phyloP scores from a whole-genome alignment of 1,140 invertebrate species.

The Pseudomyrmex gracilis region DNA sequence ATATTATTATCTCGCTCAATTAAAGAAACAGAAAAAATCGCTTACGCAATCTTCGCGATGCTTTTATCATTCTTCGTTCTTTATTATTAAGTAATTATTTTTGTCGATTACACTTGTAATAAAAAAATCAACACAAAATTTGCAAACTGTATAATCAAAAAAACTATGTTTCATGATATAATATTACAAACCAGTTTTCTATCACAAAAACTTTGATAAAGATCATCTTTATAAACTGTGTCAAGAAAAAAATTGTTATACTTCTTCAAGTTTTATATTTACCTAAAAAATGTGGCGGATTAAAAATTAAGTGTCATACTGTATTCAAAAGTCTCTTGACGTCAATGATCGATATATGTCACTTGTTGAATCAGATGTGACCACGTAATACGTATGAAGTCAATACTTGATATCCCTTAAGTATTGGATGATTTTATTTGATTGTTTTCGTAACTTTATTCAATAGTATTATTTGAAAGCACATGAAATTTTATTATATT shows the following conservation, averaged over 20 bases:
- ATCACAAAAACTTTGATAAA: neutral
- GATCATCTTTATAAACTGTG: neutral
- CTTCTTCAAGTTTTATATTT: neutral
- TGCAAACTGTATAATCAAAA: neutral
- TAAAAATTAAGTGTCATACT: neutral
- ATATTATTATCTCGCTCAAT: neutral
- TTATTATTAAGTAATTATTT: neutral
- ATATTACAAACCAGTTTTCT: too few relatives aligned
- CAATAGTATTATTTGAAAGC: conserved; percentile 1
- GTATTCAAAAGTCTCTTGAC: neutral
- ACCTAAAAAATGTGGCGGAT: neutral
- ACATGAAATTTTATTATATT: conserved; percentile 1
- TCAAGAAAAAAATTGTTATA: too few relatives aligned
- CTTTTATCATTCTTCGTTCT: neutral
- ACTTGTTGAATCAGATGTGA: conserved; percentile 36
- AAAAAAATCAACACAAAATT: neutral
- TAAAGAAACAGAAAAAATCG: neutral
- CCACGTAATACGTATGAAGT: neutral
- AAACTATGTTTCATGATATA: too few relatives aligned
- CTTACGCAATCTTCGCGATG: neutral
- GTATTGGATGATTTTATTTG: neutral
- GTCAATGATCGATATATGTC: neutral
- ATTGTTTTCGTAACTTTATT: neutral
- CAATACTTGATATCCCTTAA: neutral
- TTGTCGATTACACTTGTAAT: neutral